Conservation (phyloP, 2,113 vertebrate genomes). For the Tupaia chinensis region DNA sequence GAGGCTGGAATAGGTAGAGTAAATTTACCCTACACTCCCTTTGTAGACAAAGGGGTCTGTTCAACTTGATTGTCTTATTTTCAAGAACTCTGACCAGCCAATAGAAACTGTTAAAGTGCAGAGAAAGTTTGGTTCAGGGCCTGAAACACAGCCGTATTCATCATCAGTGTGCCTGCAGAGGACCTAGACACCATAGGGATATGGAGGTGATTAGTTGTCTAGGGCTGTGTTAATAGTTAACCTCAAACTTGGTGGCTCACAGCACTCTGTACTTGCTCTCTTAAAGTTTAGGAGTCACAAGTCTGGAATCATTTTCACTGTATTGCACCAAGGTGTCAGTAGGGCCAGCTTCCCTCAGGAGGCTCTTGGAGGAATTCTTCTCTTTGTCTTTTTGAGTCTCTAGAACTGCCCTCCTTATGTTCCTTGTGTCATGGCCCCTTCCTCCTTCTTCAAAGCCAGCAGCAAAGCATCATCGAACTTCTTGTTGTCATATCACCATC, state of each 20-base stretch:
- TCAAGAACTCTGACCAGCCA: background rate
- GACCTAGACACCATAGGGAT: no score
- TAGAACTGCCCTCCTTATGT: background rate
- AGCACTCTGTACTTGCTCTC: background rate
- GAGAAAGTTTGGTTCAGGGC: background rate
- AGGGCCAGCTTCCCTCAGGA: background rate
- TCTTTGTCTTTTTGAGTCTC: background rate
- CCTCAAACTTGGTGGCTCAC: background rate
- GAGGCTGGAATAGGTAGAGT: background rate
- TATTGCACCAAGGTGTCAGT: background rate
- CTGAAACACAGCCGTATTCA: background rate
- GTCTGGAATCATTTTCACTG: background rate
- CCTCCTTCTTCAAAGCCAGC: background rate
- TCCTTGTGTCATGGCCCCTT: background rate
- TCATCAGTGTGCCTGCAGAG: background rate
- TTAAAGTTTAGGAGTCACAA: background rate
- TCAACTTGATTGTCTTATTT: background rate
- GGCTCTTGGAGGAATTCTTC: background rate
- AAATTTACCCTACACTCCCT: background rate
- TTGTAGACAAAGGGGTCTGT: background rate
- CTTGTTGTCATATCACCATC: background rate
- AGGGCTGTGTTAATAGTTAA: background rate
- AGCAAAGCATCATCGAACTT: background rate
- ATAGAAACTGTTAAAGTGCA: background rate
- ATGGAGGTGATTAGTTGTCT: rapidly evolving